These are phyloP conservation scores for Ctenomys sociabilis DNA, from an alignment of 2,113 vertebrate species.

Conservation along the genomic window DNA sequence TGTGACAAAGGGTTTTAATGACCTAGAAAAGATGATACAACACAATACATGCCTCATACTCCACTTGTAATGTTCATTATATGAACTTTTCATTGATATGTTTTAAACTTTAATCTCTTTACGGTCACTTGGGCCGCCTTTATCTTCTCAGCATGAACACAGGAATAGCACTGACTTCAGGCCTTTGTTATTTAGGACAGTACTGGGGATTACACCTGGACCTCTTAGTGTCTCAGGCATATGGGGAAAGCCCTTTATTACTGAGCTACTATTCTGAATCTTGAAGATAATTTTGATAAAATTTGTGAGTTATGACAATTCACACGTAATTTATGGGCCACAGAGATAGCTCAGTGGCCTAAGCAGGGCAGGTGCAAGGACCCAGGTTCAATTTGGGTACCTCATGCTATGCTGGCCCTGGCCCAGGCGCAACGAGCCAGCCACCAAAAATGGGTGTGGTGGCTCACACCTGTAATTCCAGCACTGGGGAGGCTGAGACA, in stretches of 20 bases:
- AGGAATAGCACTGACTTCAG: background rate
- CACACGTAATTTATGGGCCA: background rate
- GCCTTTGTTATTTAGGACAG: background rate
- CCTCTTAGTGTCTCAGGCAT: background rate
- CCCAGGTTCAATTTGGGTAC: too few species aligned
- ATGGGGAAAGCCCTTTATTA: background rate
- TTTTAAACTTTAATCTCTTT: background rate
- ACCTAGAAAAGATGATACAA: background rate
- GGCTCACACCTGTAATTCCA: too few species aligned
- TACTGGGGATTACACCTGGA: background rate
- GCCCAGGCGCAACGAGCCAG: too few species aligned
- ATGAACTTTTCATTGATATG: background rate
- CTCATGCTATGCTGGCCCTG: too few species aligned
- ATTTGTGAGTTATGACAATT: background rate
- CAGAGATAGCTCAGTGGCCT: too few species aligned
- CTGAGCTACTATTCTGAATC: background rate
- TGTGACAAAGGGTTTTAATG: constrained; percentile 27
- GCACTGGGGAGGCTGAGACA: too few species aligned
- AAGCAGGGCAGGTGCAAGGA: too few species aligned
- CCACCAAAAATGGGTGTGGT: too few species aligned
- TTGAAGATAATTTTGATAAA: background rate
- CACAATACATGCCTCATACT: background rate
- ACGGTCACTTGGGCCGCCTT: background rate
- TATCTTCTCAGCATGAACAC: constrained; percentile 32
- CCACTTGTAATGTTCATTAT: background rate